Percentiles rank a stretch among this genome's conserved stretches.
These are phyloP conservation scores for Trichonephila inaurata DNA, from an alignment of 1,140 invertebrate species.

Conservation along the genomic window DNA sequence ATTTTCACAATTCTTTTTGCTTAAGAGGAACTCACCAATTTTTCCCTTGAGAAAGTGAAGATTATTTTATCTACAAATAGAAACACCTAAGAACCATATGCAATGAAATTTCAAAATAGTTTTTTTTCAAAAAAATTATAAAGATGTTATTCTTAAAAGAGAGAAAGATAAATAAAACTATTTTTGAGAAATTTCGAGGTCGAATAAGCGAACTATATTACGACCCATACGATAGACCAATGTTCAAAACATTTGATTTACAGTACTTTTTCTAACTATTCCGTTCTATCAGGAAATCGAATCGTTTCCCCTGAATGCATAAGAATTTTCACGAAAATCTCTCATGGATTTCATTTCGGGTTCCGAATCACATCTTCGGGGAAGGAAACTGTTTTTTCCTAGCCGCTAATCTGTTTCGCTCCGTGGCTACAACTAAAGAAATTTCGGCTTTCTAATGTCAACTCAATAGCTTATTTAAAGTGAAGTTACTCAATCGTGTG, in stretches of 20 bases:
- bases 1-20: no score
- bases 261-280: neutral
- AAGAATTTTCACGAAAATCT: neutral
- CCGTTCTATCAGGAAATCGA: neutral
- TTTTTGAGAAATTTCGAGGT: neutral
- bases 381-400: neutral
- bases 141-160: neutral
- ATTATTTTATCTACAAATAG: no score
- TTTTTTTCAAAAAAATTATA: neutral
- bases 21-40: no score
- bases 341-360: neutral
- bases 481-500: neutral
- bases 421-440: neutral
- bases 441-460: neutral
- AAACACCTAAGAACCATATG: no score
- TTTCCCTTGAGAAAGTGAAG: no score
- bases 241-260: neutral
- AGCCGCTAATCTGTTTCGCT: constrained; percentile 2
- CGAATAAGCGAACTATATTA: neutral
- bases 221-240: neutral
- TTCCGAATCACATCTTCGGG: constrained; percentile 4
- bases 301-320: neutral
- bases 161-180: neutral
- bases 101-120: no score
- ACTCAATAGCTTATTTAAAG: neutral